Conservation (phyloP, 2,888 invertebrate species). For the Molorchus minor region DNA sequence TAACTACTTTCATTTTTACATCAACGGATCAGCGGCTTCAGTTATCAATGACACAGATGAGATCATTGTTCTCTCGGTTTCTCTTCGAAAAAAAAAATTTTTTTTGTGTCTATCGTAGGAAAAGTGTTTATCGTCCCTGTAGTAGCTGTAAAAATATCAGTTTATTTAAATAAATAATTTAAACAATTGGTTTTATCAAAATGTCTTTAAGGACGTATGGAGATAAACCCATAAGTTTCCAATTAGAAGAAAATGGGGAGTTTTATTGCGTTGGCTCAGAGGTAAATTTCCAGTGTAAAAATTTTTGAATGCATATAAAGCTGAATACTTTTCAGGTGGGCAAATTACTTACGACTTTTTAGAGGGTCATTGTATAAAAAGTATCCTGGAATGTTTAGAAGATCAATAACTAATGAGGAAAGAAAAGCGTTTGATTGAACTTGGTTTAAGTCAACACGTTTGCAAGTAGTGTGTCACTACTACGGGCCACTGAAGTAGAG, state of each 20-base stretch:
- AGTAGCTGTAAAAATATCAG: too few relatives aligned
- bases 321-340: constrained; percentile 79
- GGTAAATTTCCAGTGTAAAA: too few relatives aligned
- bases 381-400: constrained; percentile 96
- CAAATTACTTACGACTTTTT: constrained; percentile 94
- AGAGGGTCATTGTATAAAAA: constrained; percentile 97
- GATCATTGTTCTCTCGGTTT: too few relatives aligned
- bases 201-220: constrained; percentile 94
- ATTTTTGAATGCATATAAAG: too few relatives aligned
- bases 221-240: constrained; percentile 96
- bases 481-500: constrained; percentile 94
- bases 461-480: constrained; percentile 94
- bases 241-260: constrained; percentile 96
- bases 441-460: constrained; percentile 92
- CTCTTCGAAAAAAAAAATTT: too few relatives aligned
- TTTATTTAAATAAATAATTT: too few relatives aligned
- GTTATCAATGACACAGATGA: too few relatives aligned
- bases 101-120: too few relatives aligned
- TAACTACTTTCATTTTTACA: too few relatives aligned
- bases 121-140: too few relatives aligned
- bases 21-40: too few relatives aligned
- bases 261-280: constrained; percentile 98
- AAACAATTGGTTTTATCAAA: too few relatives aligned
- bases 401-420: constrained; percentile 95
- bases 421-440: constrained; percentile 89